Evolutionary conservation across 2,888 invertebrate species (phyloP).

Genomic region (Brachyopa scutellaris): DNA sequence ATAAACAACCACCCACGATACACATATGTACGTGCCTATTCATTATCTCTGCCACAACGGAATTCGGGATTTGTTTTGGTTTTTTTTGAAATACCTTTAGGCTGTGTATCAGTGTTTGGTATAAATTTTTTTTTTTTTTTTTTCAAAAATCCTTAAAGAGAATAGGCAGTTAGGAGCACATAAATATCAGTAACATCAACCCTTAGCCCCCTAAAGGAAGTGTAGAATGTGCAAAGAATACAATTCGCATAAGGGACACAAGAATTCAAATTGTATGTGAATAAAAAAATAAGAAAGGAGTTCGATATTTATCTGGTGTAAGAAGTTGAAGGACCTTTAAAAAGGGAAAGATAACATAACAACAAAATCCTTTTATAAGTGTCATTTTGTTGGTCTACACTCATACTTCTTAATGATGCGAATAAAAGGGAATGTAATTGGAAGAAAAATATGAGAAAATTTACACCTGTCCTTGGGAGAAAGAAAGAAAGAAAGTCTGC

Average conservation of each 20-base stretch:
- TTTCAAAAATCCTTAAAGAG: not conserved
- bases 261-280: not conserved
- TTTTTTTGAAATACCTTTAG: conserved; percentile 30
- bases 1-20: not conserved
- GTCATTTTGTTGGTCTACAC: not conserved
- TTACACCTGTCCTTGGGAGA: not conserved
- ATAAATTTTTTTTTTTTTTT: not conserved
- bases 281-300: not conserved
- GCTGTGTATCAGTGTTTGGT: conserved; percentile 7
- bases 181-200: not conserved
- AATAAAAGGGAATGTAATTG: not conserved
- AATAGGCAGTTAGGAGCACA: not conserved
- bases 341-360: not conserved
- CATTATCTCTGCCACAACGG: conserved; percentile 48
- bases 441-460: not conserved
- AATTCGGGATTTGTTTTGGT: too few relatives aligned
- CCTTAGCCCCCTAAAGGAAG: not conserved
- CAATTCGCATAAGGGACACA: not conserved
- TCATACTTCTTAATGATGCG: not conserved
- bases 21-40: conserved; percentile 34
- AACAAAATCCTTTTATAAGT: conserved; percentile 16
- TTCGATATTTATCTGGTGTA: conserved; percentile 7
- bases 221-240: not conserved
- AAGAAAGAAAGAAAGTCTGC: not conserved
- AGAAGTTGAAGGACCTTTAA: not conserved